Evolutionary conservation across 1,140 invertebrate species (phyloP), one percentile per base, ranked within the genome.

Genomic region (Lanistes nyassanus): DNA sequence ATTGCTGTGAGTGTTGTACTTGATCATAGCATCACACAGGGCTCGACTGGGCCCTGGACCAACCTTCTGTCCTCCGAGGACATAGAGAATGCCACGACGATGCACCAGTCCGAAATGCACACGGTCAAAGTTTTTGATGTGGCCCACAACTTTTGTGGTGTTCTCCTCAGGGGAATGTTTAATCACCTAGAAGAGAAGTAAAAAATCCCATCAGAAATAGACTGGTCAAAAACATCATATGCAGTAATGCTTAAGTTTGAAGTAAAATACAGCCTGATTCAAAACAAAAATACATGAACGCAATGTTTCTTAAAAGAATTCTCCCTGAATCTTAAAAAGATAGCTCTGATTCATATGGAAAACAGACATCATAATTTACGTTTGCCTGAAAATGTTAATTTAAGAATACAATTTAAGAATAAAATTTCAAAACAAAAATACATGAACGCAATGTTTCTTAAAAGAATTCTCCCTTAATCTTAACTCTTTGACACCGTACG

Each of bases 71-170:
- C 85, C 85, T 0, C 85, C 85, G 0, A 86, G 66, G 2, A 86
- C 78, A 58, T 82, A 80, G 6, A 86, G 78, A 21, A 80, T 80
- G 0, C 85, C 85, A 21, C 81, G 82, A 11, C 83, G 80, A 58
- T 86, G 83, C 51, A 85, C 79, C 13, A 85, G 79, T 11, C 85
- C 85, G 53, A 84, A 86, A 56, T 86, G 85, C 21, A 85, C 84
- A 36, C 83, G 73, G 39, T 84, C 82, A 75, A 85, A 86, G 23
- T 81, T 79, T 39, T 82, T 82, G 23, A 86, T 81, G 6, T 80
- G 75, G 16, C 83, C 83, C 16, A 84, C 81, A 19, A 81, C 64
- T 37, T 77, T 78, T 47, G 76, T 78, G 19, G 47, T 36, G 42
- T 79, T 36, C 31, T 80, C 77, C n/a, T 80, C 76, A 2, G 69